Conservation (phyloP, 2,797 vertebrate genomes). For the Squalus acanthias region DNA sequence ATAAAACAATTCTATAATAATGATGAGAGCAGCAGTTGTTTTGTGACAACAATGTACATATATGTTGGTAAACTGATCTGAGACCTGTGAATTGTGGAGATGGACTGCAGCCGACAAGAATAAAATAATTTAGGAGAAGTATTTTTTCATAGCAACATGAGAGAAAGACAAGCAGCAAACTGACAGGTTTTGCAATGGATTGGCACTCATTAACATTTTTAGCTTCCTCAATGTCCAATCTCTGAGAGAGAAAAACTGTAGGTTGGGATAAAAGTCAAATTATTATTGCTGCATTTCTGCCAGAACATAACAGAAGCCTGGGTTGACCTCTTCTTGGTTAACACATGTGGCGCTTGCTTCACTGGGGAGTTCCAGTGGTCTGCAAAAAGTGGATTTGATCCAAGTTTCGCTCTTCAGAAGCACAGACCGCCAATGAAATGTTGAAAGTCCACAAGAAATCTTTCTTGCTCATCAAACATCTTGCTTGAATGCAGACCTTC, state of each 20-base stretch:
- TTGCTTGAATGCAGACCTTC: neutral
- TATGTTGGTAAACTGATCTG: neutral
- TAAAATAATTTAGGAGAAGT: neutral
- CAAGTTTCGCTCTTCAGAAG: slow-evolving; percentile 19
- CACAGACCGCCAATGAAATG: neutral
- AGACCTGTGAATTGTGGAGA: neutral
- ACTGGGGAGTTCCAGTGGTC: neutral
- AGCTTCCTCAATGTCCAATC: neutral
- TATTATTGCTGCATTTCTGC: neutral
- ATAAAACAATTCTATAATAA: neutral
- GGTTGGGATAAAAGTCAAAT: neutral
- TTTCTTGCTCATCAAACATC: neutral
- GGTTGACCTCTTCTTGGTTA: neutral
- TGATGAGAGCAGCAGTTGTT: neutral
- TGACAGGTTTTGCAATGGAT: neutral
- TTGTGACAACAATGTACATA: neutral
- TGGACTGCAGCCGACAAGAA: neutral
- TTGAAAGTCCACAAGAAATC: neutral
- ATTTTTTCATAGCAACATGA: neutral
- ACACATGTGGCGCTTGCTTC: neutral
- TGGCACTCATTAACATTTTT: neutral
- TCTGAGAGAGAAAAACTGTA: neutral
- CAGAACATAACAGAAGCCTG: neutral
- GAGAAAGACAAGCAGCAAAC: neutral
- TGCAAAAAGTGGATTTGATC: neutral